These are phyloP conservation scores for Thunnus albacares DNA, from an alignment of 2,797 vertebrate genomes.

Conservation along the genomic window DNA sequence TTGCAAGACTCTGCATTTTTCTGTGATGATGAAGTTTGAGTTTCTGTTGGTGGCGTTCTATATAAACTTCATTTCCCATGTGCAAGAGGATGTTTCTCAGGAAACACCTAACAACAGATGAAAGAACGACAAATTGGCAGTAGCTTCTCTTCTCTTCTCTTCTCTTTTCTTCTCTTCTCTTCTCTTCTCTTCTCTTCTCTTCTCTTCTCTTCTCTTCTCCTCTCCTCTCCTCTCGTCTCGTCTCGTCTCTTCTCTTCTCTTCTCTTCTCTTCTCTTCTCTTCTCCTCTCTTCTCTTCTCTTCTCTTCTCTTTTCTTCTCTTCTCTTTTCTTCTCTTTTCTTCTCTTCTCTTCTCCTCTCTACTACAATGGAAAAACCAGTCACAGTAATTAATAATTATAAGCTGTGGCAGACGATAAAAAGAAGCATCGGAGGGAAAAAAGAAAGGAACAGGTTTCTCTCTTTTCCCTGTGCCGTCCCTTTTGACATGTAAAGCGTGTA, in stretches of 20 bases:
- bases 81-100: neutral
- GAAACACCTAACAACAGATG: neutral
- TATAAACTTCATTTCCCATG: neutral
- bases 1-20: neutral
- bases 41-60: neutral
- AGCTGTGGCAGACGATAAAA: conserved; percentile 48
- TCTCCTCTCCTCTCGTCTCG: neutral
- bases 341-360: neutral
- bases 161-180: neutral
- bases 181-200: neutral
- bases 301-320: neutral
- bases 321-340: neutral
- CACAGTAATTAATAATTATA: conserved; percentile 65
- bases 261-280: neutral
- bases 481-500: conserved; percentile 79
- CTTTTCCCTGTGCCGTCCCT: conserved; percentile 42
- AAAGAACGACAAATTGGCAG: neutral
- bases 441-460: conserved; percentile 65
- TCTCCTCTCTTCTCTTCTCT: neutral
- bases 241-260: neutral
- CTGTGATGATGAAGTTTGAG: neutral
- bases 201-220: neutral
- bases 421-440: conserved; percentile 9
- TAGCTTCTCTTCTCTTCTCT: neutral
- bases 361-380: conserved; percentile 55